Conservation (phyloP, 2,888 invertebrate genomes). For the Chironomus riparius region DNA sequence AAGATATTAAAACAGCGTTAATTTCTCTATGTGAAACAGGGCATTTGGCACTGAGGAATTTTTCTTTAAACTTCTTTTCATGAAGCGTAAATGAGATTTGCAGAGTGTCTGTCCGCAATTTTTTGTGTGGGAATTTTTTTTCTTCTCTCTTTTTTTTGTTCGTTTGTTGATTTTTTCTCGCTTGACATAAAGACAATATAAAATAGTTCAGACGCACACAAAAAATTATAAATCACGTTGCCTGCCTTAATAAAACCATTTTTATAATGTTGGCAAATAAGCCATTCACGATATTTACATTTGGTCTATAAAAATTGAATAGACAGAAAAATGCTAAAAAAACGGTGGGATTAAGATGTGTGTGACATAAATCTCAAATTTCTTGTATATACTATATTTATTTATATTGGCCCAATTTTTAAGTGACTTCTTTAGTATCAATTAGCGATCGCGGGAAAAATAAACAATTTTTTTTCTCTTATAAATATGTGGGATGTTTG, state of each 20-base stretch:
- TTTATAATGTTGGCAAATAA: too few relatives aligned
- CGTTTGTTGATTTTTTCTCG: not conserved
- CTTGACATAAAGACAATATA: constrained; percentile 5
- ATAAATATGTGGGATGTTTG: not conserved
- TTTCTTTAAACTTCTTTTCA: not conserved
- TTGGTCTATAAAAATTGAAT: not conserved
- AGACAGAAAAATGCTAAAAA: not conserved
- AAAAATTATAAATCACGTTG: not conserved
- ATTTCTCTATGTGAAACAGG: not conserved
- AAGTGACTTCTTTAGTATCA: constrained; percentile 8
- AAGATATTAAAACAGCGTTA: constrained; percentile 16
- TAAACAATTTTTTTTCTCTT: not conserved
- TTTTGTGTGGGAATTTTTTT: constrained; percentile 16
- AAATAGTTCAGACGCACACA: not conserved
- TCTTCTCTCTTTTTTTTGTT: not conserved
- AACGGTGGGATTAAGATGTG: not conserved
- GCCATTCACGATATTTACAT: too few relatives aligned
- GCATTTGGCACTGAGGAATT: not conserved
- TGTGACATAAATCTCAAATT: constrained; percentile 4
- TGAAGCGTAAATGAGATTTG: not conserved
- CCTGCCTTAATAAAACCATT: too few relatives aligned
- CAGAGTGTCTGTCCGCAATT: constrained; percentile 6
- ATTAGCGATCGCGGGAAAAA: not conserved
- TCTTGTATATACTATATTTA: not conserved
- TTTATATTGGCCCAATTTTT: constrained; percentile 4